phyloP scores from a whole-genome alignment of 2,797 vertebrate species.

The Crocodylus rhombifer region DNA sequence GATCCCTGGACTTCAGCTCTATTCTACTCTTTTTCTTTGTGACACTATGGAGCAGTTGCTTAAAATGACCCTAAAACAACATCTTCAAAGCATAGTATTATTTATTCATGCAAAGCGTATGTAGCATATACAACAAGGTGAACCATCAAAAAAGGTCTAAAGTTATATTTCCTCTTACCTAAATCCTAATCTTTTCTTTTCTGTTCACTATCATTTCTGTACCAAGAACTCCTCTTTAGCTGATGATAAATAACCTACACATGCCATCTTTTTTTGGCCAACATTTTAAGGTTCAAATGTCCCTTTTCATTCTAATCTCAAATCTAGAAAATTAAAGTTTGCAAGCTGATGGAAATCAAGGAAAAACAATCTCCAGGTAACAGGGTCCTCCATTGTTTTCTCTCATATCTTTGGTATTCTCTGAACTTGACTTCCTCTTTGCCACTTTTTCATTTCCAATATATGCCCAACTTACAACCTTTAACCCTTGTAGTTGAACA shows the following conservation, averaged over 20 bases:
- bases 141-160: neutral
- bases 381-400: fast-evolving
- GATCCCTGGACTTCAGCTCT: neutral
- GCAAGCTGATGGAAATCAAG: neutral
- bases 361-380: fast-evolving
- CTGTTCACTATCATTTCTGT: neutral
- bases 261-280: no score
- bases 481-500: fast-evolving
- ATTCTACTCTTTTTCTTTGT: no score
- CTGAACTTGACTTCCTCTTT: fast-evolving
- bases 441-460: neutral
- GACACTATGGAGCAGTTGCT: no score
- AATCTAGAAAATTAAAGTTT: neutral
- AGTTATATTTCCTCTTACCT: neutral
- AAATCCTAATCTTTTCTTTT: fast-evolving
- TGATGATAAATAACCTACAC: fast-evolving
- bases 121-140: neutral
- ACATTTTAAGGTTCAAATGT: neutral
- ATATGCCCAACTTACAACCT: neutral
- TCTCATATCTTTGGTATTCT: neutral
- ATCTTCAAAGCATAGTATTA: neutral
- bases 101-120: neutral
- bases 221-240: neutral
- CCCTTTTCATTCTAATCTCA: neutral
- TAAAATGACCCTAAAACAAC: neutral